A percentile compares a stretch with the other conserved stretches of the same genome.
These are phyloP conservation scores for Platycercus adscitus DNA, from an alignment of 2,113 vertebrate genomes.

Conservation along the genomic window DNA sequence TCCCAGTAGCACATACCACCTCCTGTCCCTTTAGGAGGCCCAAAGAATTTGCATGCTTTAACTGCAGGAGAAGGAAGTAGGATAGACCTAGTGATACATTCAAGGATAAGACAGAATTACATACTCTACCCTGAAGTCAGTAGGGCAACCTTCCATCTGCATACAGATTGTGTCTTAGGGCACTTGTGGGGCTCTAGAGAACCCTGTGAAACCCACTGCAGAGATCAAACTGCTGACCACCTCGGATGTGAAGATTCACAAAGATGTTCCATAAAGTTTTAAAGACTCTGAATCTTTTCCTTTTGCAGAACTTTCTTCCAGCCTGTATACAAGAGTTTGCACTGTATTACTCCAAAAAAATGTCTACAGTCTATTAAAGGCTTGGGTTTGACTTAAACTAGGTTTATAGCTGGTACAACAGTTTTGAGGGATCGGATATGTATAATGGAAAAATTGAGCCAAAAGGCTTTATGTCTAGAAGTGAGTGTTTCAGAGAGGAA, in stretches of 20 bases:
- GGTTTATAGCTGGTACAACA: neutral
- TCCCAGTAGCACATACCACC: neutral
- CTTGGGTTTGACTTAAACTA: neutral
- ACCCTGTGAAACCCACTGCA: neutral
- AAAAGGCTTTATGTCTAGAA: neutral
- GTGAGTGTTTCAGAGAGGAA: neutral
- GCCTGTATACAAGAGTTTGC: neutral
- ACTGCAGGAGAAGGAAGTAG: neutral
- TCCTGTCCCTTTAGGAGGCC: neutral
- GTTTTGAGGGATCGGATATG: neutral
- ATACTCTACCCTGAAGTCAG: neutral
- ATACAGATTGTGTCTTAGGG: neutral
- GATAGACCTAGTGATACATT: neutral
- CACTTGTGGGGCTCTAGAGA: accelerated
- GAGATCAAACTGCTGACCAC: neutral
- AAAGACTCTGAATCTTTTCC: neutral
- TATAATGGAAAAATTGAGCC: neutral
- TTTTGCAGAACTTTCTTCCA: neutral
- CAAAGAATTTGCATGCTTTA: neutral
- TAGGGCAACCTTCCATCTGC: neutral
- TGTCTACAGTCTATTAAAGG: neutral
- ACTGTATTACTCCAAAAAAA: neutral
- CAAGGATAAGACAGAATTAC: neutral
- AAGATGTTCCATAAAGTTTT: neutral
- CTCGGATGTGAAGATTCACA: neutral